A percentile compares a stretch with the other conserved stretches of the same genome.
Conservation (phyloP, 1,140 invertebrate species). For the Drosophila repletoides region DNA sequence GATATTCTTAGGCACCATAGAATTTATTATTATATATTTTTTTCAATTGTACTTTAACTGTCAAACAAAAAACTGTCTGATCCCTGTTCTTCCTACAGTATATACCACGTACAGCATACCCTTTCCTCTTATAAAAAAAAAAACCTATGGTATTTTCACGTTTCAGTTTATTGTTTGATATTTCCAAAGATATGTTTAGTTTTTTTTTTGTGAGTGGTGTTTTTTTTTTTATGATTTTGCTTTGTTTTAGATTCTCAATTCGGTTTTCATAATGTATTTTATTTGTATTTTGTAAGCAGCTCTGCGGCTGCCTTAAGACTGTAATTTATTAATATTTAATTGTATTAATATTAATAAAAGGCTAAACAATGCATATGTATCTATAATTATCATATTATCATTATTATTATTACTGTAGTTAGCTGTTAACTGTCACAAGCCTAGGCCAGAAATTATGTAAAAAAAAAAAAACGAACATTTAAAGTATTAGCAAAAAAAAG, state of each 20-base stretch:
- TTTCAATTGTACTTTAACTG: slow-evolving; percentile 26
- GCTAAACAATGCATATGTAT: slow-evolving; percentile 27
- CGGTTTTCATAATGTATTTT: slow-evolving; percentile 32
- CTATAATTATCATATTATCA: slow-evolving; percentile 33
- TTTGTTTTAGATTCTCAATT: slow-evolving; percentile 42
- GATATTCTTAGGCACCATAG: slow-evolving; percentile 23
- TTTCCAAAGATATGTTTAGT: slow-evolving; percentile 78
- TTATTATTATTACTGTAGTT: slow-evolving; percentile 27
- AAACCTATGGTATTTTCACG: slow-evolving; percentile 40
- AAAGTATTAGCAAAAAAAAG: slow-evolving; percentile 23
- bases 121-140: background rate
- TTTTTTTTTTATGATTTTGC: slow-evolving; percentile 34
- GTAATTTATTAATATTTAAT: slow-evolving; percentile 75
- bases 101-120: too few relatives aligned
- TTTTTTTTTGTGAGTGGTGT: slow-evolving; percentile 49
- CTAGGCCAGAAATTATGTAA: slow-evolving; percentile 45
- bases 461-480: background rate
- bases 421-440: slow-evolving; percentile 41
- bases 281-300: slow-evolving; percentile 45
- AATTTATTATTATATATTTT: slow-evolving; percentile 33
- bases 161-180: slow-evolving; percentile 76
- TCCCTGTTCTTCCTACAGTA: slow-evolving; percentile 14
- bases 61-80: slow-evolving; percentile 1
- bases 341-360: slow-evolving; percentile 18
- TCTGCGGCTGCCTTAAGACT: slow-evolving; percentile 56